These are phyloP conservation scores for Ochotona princeps DNA, from an alignment of 2,113 vertebrate genomes.

Conservation along the genomic window DNA sequence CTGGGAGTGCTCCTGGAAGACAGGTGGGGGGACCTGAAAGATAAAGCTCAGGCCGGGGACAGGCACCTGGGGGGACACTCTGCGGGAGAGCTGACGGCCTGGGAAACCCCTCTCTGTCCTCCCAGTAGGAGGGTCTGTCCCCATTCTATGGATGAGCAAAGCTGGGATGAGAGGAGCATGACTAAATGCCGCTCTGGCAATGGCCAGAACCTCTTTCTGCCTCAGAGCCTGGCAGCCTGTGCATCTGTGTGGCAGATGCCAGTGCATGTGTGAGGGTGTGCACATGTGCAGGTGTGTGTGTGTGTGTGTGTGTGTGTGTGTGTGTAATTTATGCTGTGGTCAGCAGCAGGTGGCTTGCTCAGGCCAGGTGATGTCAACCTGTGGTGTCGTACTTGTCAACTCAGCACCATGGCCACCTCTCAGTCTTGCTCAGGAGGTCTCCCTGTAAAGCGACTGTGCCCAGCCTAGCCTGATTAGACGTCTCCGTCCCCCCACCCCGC, in stretches of 20 bases:
- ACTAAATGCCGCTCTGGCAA: no score
- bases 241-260: rapidly evolving
- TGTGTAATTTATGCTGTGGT: background rate
- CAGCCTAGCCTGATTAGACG: no score
- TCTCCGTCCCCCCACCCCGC: no score
- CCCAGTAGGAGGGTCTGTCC: background rate
- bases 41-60: background rate
- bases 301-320: rapidly evolving
- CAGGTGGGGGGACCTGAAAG: background rate
- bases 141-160: background rate
- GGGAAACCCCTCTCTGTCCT: background rate
- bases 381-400: no score
- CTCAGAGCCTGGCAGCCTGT: background rate
- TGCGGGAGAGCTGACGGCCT: no score
- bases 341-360: no score
- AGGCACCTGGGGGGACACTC: background rate
- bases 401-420: no score
- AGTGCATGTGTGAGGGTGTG: background rate
- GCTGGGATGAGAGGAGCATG: no score
- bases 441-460: background rate
- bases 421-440: no score
- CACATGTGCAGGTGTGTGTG: rapidly evolving
- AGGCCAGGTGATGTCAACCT: no score
- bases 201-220: no score
- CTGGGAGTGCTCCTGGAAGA: background rate